These are phyloP conservation scores for Synergus laeviventris DNA, from an alignment of 2,888 invertebrate genomes.

Conservation along the genomic window DNA sequence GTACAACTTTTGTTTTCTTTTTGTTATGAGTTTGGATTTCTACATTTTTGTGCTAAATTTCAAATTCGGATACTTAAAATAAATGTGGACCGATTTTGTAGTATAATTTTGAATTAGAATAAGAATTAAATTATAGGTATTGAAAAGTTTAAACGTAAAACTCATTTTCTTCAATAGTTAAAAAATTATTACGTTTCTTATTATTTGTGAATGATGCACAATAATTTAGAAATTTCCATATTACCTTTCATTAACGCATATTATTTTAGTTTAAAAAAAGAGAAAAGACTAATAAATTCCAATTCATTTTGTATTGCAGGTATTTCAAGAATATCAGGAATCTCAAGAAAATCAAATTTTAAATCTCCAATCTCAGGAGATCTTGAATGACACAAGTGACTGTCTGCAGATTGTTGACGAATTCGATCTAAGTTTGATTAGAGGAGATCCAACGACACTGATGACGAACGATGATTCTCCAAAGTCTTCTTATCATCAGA, in stretches of 20 bases:
- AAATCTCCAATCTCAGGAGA: slow-evolving; percentile 14
- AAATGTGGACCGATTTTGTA: background rate
- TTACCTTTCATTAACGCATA: background rate
- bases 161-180: background rate
- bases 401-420: slow-evolving; percentile 63
- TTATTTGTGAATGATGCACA: background rate
- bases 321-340: slow-evolving; percentile 21
- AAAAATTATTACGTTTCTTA: background rate
- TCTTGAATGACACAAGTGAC: slow-evolving; percentile 30
- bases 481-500: slow-evolving; percentile 53
- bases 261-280: background rate
- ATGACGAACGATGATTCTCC: slow-evolving; percentile 49
- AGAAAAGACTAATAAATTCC: background rate
- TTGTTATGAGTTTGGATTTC: no score
- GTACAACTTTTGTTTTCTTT: background rate
- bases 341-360: slow-evolving; percentile 2
- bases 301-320: slow-evolving; percentile 40
- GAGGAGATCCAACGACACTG: slow-evolving; percentile 71
- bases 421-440: slow-evolving; percentile 71
- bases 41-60: background rate
- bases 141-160: no score
- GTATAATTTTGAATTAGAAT: background rate
- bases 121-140: background rate
- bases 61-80: background rate
- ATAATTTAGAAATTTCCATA: background rate